Conservation (phyloP, 2,888 invertebrate species). For the Drosophila sordidula region DNA sequence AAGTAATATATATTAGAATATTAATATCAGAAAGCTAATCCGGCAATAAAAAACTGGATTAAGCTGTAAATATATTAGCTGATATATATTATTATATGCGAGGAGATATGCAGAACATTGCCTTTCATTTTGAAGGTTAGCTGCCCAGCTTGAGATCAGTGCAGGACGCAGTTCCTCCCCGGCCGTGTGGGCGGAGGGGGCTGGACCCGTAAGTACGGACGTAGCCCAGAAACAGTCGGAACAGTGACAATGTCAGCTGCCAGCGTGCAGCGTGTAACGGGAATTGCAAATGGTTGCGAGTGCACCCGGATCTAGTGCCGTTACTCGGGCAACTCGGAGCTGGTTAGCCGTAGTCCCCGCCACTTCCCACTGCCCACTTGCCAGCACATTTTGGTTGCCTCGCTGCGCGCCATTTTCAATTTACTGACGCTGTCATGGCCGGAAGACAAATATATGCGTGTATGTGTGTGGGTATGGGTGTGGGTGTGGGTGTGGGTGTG, state of each 20-base stretch:
- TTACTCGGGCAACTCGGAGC: slow-evolving; percentile 20
- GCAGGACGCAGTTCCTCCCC: background rate
- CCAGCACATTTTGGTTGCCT: slow-evolving; percentile 46
- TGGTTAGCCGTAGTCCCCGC: slow-evolving; percentile 8
- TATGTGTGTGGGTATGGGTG: slow-evolving; percentile 26
- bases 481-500: slow-evolving; percentile 14
- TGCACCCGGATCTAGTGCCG: slow-evolving; percentile 18
- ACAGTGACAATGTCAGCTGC: slow-evolving; percentile 23
- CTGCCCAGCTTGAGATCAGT: background rate
- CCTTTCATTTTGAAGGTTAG: background rate
- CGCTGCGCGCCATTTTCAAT: slow-evolving; percentile 69
- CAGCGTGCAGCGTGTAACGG: slow-evolving; percentile 53
- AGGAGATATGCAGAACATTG: no score
- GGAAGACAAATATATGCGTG: slow-evolving; percentile 68
- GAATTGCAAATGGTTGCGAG: slow-evolving; percentile 55
- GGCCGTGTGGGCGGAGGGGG: background rate
- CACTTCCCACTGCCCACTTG: no score
- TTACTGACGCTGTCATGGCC: slow-evolving; percentile 75
- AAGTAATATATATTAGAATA: no score
- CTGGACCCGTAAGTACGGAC: background rate
- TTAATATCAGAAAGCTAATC: no score
- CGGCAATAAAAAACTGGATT: no score
- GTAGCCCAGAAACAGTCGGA: slow-evolving; percentile 2
- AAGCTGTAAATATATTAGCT: no score
- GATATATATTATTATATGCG: no score